A percentile compares a stretch with the other conserved stretches of the same genome.
Conservation (phyloP, 2,888 invertebrate species). For the Gibbula magus region DNA sequence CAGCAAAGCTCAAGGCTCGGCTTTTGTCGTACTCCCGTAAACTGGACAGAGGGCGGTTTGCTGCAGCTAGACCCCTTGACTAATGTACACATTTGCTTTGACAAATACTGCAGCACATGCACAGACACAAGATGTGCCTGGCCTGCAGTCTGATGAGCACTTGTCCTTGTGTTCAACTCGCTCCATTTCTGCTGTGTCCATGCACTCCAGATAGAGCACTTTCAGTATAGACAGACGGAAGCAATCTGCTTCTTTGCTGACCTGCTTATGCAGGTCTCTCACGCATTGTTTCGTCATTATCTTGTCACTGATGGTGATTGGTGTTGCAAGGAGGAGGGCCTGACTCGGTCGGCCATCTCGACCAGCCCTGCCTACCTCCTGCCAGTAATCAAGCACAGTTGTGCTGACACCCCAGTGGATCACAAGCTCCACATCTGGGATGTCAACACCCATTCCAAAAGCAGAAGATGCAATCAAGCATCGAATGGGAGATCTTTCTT, state of each 20-base stretch:
- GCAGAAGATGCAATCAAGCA: neutral
- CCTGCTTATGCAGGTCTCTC: neutral
- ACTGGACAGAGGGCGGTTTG: neutral
- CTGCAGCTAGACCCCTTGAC: neutral
- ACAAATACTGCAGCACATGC: neutral
- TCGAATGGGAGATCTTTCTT: neutral
- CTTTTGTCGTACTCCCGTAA: no score
- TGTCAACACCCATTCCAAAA: neutral
- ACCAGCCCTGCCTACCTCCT: neutral
- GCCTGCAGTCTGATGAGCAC: neutral
- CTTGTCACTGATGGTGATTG: neutral
- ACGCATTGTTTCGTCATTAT: neutral
- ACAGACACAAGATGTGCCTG: neutral
- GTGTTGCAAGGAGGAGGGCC: neutral
- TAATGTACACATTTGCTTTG: neutral
- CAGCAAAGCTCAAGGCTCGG: no score
- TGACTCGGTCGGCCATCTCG: neutral
- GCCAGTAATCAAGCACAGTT: neutral
- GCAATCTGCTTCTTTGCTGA: neutral
- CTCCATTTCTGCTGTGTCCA: neutral
- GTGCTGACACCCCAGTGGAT: slow-evolving; percentile 1
- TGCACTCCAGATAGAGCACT: neutral
- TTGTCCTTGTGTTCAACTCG: neutral
- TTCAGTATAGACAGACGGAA: neutral
- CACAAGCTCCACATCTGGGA: neutral